Evolutionary conservation across 1,140 invertebrate genomes (phyloP).

Genomic region (Aphelenchoides avenae): DNA sequence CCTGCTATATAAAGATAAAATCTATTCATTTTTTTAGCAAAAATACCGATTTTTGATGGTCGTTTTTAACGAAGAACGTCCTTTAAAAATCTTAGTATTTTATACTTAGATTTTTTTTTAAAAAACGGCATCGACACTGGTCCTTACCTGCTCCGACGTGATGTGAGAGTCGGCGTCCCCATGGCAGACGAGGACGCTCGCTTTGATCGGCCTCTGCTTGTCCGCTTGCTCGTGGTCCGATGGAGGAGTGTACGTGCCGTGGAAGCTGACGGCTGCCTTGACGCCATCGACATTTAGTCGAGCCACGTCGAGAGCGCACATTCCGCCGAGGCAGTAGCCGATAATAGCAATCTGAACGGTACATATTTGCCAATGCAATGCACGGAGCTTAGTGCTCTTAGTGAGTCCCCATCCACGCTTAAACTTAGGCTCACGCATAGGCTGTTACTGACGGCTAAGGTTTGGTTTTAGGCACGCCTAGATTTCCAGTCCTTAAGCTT

Average conservation of each 20-base stretch:
- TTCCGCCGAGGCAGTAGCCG: constrained; percentile 53
- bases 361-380: constrained; percentile 7
- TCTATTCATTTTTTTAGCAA: too few relatives aligned
- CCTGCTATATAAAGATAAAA: too few relatives aligned
- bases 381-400: background rate
- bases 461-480: constrained; percentile 17
- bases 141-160: constrained; percentile 7
- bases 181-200: constrained; percentile 45
- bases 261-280: constrained; percentile 49
- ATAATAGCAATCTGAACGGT: constrained; percentile 43
- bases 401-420: background rate
- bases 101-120: too few relatives aligned
- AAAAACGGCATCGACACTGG: too few relatives aligned
- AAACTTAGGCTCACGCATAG: too few relatives aligned
- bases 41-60: too few relatives aligned
- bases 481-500: too few relatives aligned
- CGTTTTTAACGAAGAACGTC: too few relatives aligned
- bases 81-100: too few relatives aligned
- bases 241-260: constrained; percentile 41
- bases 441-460: too few relatives aligned
- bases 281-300: constrained; percentile 43
- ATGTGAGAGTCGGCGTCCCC: constrained; percentile 49
- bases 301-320: constrained; percentile 50
- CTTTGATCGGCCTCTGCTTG: constrained; percentile 23
- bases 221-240: constrained; percentile 25